phyloP scores from a whole-genome alignment of 2,113 vertebrate species.

The Lanius collurio region DNA sequence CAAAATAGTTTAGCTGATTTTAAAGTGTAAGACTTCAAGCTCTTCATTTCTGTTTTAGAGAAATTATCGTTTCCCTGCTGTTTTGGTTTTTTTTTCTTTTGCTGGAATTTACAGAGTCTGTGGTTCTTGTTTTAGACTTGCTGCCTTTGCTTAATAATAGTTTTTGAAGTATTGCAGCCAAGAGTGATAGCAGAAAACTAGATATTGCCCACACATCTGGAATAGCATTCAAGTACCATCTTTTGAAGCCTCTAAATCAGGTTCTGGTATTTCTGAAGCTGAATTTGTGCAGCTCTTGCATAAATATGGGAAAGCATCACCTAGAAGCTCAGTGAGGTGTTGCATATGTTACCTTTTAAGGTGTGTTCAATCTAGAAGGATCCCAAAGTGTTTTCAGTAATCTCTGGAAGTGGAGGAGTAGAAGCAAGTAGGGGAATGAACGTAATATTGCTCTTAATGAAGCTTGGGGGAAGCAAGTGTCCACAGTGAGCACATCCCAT shows the following conservation, averaged over 20 bases:
- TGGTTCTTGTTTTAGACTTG: background rate
- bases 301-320: background rate
- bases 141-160: background rate
- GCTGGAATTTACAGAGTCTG: background rate
- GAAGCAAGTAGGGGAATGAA: background rate
- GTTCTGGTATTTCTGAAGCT: background rate
- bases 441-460: background rate
- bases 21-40: background rate
- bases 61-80: background rate
- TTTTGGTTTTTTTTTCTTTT: background rate
- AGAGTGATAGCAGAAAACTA: background rate
- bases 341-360: background rate
- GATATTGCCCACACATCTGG: background rate
- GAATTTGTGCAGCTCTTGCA: background rate
- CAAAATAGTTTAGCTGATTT: background rate
- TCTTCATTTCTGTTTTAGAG: background rate
- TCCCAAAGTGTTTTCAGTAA: background rate
- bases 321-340: background rate
- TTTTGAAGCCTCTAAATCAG: constrained; percentile 5
- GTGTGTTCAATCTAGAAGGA: background rate
- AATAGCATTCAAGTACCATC: background rate
- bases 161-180: background rate
- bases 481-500: background rate
- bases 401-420: background rate
- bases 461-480: background rate